Conservation (phyloP, 1,140 invertebrate species). For the Aphelinus certus region DNA sequence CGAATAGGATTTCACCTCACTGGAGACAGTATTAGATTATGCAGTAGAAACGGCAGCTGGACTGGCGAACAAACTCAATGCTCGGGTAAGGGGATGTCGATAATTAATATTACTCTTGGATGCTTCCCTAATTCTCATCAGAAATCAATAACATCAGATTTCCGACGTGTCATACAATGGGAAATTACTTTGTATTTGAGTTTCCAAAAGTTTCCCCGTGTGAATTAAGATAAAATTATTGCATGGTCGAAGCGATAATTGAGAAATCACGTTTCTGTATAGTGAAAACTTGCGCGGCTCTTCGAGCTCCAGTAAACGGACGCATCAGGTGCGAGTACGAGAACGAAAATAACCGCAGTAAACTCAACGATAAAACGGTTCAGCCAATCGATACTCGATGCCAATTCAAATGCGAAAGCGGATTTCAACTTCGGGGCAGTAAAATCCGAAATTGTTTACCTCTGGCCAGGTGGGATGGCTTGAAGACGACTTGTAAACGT, state of each 20-base stretch:
- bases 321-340: conserved; percentile 70
- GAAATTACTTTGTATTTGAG: too few relatives aligned
- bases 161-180: background rate
- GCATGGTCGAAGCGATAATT: too few relatives aligned
- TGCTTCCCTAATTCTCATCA: too few relatives aligned
- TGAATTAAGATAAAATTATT: too few relatives aligned
- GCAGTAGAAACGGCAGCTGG: conserved; percentile 74
- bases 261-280: conserved; percentile 41
- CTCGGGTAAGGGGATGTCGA: conserved; percentile 63
- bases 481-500: conserved; percentile 75
- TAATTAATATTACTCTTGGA: background rate
- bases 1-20: conserved; percentile 72
- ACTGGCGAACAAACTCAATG: conserved; percentile 72
- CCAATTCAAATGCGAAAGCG: conserved; percentile 72
- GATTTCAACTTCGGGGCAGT: conserved; percentile 74
- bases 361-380: conserved; percentile 43
- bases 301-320: conserved; percentile 69
- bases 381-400: conserved; percentile 73
- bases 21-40: conserved; percentile 75
- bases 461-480: conserved; percentile 75
- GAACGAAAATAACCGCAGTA: conserved; percentile 52
- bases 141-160: background rate
- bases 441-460: conserved; percentile 74
- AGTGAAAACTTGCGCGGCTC: conserved; percentile 73
- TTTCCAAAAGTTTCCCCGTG: too few relatives aligned